Percentiles rank a stretch among this genome's conserved stretches.
phyloP scores from a whole-genome alignment of 2,797 vertebrate genomes.

The Crossoptilon crossoptilon region DNA sequence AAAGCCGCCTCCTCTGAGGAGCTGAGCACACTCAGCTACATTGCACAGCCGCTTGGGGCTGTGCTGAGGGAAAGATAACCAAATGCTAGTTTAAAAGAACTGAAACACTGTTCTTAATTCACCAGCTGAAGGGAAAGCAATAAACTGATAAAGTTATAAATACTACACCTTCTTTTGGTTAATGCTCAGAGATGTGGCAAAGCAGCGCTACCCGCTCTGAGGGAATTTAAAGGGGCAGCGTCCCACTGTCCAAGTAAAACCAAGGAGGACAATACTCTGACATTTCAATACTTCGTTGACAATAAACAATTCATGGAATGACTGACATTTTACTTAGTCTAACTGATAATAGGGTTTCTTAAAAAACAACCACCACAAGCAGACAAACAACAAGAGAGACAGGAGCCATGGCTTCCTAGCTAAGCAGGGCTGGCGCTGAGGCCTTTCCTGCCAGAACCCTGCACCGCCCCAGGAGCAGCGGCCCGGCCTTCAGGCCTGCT shows the following conservation, averaged over 20 bases:
- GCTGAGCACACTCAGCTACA: too few species aligned
- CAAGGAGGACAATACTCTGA: not conserved
- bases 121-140: not conserved
- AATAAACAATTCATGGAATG: not conserved
- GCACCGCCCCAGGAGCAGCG: not conserved
- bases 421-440: not conserved
- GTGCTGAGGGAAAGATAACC: not conserved
- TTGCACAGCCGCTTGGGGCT: not conserved
- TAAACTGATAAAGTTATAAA: not conserved
- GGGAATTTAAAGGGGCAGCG: not conserved
- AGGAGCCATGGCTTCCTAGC: not conserved
- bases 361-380: not conserved
- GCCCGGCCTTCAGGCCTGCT: not conserved
- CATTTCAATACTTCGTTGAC: not conserved
- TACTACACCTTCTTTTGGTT: not conserved
- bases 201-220: not conserved
- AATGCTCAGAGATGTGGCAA: not conserved
- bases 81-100: not conserved
- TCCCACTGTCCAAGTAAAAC: not conserved
- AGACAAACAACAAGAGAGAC: not conserved
- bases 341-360: not conserved
- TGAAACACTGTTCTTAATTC: not conserved
- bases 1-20: not conserved
- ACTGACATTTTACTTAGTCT: not conserved
- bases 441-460: too few species aligned